Evolutionary conservation across 2,113 vertebrate species (phyloP).

Genomic region (Gadus chalcogrammus): DNA sequence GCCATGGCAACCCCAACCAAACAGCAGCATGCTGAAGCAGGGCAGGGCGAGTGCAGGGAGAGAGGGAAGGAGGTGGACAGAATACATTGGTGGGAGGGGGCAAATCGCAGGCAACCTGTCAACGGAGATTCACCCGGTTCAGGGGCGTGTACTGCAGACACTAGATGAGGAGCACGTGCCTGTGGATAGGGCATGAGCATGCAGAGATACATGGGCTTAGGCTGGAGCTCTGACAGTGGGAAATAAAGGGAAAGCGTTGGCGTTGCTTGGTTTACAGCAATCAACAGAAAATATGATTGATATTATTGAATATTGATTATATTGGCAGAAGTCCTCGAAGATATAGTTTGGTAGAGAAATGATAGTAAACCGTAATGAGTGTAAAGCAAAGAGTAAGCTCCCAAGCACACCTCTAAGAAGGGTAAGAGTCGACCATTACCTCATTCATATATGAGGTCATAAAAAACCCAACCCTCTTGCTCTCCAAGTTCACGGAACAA

Average conservation of each 20-base stretch:
- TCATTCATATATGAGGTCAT: slow-evolving; percentile 56
- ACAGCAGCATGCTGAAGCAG: slow-evolving; percentile 62
- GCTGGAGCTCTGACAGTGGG: neutral
- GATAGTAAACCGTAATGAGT: too few species aligned
- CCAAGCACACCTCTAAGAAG: slow-evolving; percentile 20
- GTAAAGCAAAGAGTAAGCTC: too few species aligned
- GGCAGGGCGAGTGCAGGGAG: slow-evolving; percentile 36
- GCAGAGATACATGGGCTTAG: slow-evolving; percentile 9
- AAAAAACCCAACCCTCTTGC: slow-evolving; percentile 36
- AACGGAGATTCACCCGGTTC: slow-evolving; percentile 35
- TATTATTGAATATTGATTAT: too few species aligned
- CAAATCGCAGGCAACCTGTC: slow-evolving; percentile 37
- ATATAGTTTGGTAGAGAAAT: too few species aligned
- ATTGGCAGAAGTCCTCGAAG: too few species aligned
- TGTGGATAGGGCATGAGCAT: slow-evolving; percentile 7
- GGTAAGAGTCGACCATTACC: slow-evolving; percentile 32
- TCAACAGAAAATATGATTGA: too few species aligned
- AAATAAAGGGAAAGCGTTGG: neutral
- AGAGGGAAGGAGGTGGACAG: slow-evolving; percentile 30
- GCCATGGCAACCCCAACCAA: slow-evolving; percentile 73
- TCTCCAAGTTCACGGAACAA: slow-evolving; percentile 28
- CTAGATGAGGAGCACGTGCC: slow-evolving; percentile 20
- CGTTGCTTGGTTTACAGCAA: neutral
- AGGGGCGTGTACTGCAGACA: slow-evolving; percentile 14
- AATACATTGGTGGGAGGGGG: slow-evolving; percentile 19